These are phyloP conservation scores for Heterochromis multidens DNA, from an alignment of 2,113 vertebrate species.

Conservation along the genomic window DNA sequence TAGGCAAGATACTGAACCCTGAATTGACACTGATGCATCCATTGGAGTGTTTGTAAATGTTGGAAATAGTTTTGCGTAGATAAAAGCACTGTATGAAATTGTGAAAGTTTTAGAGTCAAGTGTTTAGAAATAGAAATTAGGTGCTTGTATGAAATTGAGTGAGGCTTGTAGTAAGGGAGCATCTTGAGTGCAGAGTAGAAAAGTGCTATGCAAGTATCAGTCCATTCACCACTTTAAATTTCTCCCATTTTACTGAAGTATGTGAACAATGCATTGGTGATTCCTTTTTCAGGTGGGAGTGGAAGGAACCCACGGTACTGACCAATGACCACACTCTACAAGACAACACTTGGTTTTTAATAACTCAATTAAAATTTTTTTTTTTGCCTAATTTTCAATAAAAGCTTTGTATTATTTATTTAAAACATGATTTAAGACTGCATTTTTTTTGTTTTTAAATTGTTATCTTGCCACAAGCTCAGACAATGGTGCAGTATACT, in stretches of 20 bases:
- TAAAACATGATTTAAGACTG: neutral
- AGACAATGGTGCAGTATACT: neutral
- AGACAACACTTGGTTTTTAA: neutral
- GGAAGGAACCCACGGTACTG: neutral
- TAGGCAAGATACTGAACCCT: too few species aligned
- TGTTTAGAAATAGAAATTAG: neutral
- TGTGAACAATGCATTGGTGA: neutral
- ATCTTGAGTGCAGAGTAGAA: neutral
- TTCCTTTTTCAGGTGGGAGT: constrained; percentile 32
- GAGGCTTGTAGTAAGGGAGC: accelerated
- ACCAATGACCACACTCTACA: neutral
- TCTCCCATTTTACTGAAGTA: neutral
- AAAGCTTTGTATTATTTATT: neutral
- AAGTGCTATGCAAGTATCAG: accelerated
- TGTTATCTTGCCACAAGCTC: accelerated
- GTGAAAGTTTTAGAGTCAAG: neutral
- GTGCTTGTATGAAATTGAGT: neutral
- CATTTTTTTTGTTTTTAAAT: neutral
- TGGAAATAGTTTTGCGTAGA: accelerated
- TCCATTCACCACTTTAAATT: neutral
- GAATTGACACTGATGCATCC: too few species aligned
- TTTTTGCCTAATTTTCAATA: neutral
- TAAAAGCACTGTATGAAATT: accelerated
- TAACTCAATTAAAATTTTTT: neutral
- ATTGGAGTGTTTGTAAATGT: neutral